phyloP scores from a whole-genome alignment of 2,797 vertebrate genomes.

The Bradypus variegatus region DNA sequence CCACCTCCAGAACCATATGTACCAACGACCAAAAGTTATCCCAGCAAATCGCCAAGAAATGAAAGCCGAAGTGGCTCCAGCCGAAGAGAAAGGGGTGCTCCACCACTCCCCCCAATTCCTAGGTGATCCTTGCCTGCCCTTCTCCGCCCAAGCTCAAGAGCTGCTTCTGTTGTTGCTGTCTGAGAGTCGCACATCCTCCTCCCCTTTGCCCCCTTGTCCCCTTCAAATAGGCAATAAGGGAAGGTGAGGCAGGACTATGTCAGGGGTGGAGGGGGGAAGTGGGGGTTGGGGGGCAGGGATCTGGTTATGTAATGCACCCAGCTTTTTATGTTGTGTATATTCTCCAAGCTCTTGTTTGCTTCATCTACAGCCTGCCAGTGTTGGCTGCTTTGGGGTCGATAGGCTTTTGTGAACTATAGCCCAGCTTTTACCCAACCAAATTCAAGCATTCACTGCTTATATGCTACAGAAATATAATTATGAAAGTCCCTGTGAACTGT shows the following conservation, averaged over 20 bases:
- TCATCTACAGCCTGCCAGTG: constrained; percentile 47
- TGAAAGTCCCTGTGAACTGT: constrained; percentile 39
- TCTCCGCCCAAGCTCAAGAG: constrained; percentile 54
- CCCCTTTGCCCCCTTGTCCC: neutral
- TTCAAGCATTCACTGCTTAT: constrained; percentile 43
- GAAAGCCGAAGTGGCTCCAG: constrained; percentile 87
- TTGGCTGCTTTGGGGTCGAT: constrained; percentile 45
- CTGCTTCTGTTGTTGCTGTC: constrained; percentile 58
- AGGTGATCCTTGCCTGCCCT: constrained; percentile 76
- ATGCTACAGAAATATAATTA: constrained; percentile 46
- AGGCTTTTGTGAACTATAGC: constrained; percentile 54
- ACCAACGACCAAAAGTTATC: constrained; percentile 87
- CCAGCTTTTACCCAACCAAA: constrained; percentile 50
- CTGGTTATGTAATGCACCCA: constrained; percentile 54
- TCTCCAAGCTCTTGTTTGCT: constrained; percentile 66
- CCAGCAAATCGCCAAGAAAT: constrained; percentile 86
- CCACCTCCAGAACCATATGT: constrained; percentile 93
- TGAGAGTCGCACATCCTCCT: constrained; percentile 37
- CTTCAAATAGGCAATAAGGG: neutral
- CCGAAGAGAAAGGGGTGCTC: constrained; percentile 81
- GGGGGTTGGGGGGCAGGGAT: constrained; percentile 47
- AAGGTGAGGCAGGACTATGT: neutral
- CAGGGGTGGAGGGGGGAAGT: constrained; percentile 44
- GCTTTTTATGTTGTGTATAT: constrained; percentile 55
- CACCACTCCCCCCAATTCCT: constrained; percentile 80